These are phyloP conservation scores for Melipona quadrifasciata DNA, from an alignment of 1,140 invertebrate species.

Conservation along the genomic window DNA sequence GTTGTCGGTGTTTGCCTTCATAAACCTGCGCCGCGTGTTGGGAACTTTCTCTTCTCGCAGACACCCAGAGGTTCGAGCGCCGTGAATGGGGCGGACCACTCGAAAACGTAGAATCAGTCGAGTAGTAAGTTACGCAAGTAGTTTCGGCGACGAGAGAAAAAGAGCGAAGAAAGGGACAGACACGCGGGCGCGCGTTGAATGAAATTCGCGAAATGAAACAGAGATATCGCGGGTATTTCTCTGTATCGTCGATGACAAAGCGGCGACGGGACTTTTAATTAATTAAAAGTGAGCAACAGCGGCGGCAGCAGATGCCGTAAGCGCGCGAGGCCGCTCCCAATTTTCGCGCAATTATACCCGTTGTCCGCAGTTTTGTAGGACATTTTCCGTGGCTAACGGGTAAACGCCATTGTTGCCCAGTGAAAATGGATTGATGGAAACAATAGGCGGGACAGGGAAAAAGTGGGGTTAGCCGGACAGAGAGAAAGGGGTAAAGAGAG, in stretches of 20 bases:
- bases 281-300: constrained; percentile 55
- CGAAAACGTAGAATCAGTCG: background rate
- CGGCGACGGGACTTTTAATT: constrained; percentile 42
- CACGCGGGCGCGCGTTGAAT: too few relatives aligned
- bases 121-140: background rate
- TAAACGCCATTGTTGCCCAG: constrained; percentile 62
- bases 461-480: constrained; percentile 15
- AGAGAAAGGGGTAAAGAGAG: constrained; percentile 52
- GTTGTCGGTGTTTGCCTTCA: background rate
- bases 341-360: constrained; percentile 66
- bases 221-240: constrained; percentile 7
- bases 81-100: background rate
- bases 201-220: constrained; percentile 3
- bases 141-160: background rate
- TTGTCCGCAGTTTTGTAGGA: constrained; percentile 59
- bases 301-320: constrained; percentile 39
- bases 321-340: constrained; percentile 33
- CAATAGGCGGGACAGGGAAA: constrained; percentile 50
- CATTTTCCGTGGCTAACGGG: constrained; percentile 60
- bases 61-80: background rate
- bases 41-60: background rate
- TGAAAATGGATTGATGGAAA: constrained; percentile 65
- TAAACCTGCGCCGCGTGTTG: background rate
- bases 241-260: constrained; percentile 1
- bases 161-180: background rate